A percentile compares a stretch with the other conserved stretches of the same genome.
Conservation (phyloP, 35 echinoderm and acorn worm genomes). For the Stichopus chloronotus region DNA sequence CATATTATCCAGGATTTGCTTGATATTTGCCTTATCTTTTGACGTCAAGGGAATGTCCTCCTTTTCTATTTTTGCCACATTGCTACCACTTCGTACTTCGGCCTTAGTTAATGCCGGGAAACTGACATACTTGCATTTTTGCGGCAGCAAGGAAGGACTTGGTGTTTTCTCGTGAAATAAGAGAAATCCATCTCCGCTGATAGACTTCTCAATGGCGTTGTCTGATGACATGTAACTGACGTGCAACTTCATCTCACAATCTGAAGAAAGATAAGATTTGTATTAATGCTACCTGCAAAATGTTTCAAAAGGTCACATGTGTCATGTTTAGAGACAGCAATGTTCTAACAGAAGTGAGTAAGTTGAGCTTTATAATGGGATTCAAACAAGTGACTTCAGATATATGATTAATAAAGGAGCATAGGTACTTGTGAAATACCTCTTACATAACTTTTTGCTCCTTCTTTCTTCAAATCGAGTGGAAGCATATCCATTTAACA, state of each 20-base stretch:
- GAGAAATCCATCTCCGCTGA: not conserved
- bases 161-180: constrained; percentile 9
- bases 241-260: not conserved
- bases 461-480: too few species aligned
- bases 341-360: too few species aligned
- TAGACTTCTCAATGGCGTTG: not conserved
- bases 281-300: too few species aligned
- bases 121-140: not conserved
- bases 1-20: not conserved
- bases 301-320: too few species aligned
- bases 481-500: too few species aligned
- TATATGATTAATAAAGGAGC: too few species aligned
- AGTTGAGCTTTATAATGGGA: too few species aligned
- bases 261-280: not conserved
- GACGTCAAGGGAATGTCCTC: not conserved
- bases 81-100: too few species aligned
- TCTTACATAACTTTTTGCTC: too few species aligned
- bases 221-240: not conserved
- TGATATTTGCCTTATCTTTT: not conserved
- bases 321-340: too few species aligned
- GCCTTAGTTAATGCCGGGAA: not conserved
- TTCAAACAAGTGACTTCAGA: too few species aligned
- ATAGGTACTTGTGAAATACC: too few species aligned
- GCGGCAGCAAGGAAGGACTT: not conserved
- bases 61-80: not conserved